Evolutionary conservation across 2,888 invertebrate species (phyloP).

Genomic region (Epistrophe grossulariae): DNA sequence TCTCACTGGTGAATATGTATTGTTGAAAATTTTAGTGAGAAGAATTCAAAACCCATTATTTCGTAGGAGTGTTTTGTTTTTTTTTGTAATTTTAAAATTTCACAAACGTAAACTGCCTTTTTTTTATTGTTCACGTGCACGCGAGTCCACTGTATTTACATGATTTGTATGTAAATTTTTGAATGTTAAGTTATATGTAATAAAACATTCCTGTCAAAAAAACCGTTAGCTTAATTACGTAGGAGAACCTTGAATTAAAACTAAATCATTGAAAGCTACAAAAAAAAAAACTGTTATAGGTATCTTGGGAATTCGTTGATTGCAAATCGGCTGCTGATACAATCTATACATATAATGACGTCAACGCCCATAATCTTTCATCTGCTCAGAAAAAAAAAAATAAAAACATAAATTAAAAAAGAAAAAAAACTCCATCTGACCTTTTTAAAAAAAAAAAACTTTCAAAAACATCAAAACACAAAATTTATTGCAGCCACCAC

Average conservation of each 20-base stretch:
- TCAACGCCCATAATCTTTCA: constrained; percentile 12
- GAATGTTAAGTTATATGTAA: too few species aligned
- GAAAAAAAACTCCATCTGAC: constrained; percentile 17
- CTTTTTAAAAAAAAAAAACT: constrained; percentile 27
- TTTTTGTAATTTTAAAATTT: too few species aligned
- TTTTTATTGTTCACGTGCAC: too few species aligned
- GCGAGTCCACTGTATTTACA: too few species aligned
- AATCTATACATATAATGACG: constrained; percentile 13
- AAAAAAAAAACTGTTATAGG: not conserved
- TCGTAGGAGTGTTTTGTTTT: too few species aligned
- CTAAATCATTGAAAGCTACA: not conserved
- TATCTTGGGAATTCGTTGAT: not conserved
- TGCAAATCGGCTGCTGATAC: not conserved
- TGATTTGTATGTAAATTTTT: too few species aligned
- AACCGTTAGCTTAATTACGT: not conserved
- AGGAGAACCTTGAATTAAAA: not conserved
- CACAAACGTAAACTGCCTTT: too few species aligned
- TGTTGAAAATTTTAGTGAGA: too few species aligned
- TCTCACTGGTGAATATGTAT: too few species aligned
- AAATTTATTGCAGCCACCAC: constrained; percentile 36
- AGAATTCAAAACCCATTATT: too few species aligned
- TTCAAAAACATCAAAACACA: constrained; percentile 40
- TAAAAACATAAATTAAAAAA: not conserved
- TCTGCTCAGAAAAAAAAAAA: not conserved
- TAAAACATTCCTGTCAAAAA: not conserved